Evolutionary conservation across 2,113 vertebrate genomes (phyloP).

Genomic region (Oryctolagus cuniculus): DNA sequence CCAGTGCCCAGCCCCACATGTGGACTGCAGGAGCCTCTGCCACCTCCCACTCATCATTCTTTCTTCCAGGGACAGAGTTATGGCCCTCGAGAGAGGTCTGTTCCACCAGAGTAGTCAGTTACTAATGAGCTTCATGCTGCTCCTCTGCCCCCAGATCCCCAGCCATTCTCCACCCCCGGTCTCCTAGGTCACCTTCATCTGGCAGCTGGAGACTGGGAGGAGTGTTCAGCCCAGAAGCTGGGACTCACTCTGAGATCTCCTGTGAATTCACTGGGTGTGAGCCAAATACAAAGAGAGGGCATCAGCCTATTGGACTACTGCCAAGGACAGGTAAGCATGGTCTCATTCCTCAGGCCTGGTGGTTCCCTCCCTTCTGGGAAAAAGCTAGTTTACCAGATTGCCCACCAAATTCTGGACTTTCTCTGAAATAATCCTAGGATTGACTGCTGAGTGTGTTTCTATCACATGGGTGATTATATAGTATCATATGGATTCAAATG

Average conservation of each 20-base stretch:
- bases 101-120: constrained; percentile 80
- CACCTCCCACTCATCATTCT: constrained; percentile 66
- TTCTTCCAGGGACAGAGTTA: constrained; percentile 76
- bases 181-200: constrained; percentile 76
- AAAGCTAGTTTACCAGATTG: background rate
- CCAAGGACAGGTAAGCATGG: constrained; percentile 13
- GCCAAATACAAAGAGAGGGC: background rate
- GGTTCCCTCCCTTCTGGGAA: background rate
- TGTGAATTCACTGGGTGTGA: background rate
- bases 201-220: constrained; percentile 30
- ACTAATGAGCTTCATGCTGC: constrained; percentile 76
- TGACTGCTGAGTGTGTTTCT: background rate
- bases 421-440: constrained; percentile 4
- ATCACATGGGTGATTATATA: background rate
- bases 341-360: background rate
- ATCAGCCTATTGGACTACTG: background rate
- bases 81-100: constrained; percentile 48
- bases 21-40: background rate
- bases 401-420: background rate
- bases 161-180: constrained; percentile 22
- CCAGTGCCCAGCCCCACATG: background rate
- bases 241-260: background rate
- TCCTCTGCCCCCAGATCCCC: constrained; percentile 50
- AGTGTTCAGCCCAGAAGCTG: background rate
- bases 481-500: background rate